Base-by-base conservation (phyloP, 2,113 vertebrate species). In the Siniperca knerii region DNA sequence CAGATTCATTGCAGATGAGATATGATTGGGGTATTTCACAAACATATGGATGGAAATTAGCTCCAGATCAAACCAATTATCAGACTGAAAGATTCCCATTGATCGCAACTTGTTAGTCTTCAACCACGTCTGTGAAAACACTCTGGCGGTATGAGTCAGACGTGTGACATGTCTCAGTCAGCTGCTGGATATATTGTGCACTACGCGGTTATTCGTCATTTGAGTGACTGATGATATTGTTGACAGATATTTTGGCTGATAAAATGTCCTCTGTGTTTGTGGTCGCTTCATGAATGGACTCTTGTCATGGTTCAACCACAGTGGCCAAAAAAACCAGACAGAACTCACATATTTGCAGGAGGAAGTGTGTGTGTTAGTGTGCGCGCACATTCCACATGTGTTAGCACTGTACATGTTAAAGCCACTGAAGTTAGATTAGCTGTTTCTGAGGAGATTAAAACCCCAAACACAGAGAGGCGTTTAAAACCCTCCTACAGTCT, bases 371-470 rank as follows among this genome's bases (percentile, higher is more conserved):
- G 44, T 67, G 44, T 72, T 58, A 69, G 78, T 73, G 73, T 78
- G 73, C 46, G 69, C 73, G 76, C 40, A 35, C 82, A 40, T 48
- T 21, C 1, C 23, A 25, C 12, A 16, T 60, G 23, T 33, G n/a
- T 75, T 75, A 76, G 71, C 60, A 76, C 54, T 77, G 74, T 70
- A 73, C 55, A 61, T 77, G 76, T 79, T 71, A 74, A 79, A 65
- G 54, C 76, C 81, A 81, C 8, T 84, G 75, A 80, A 85, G 81
- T 81, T 75, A 85, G 83, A 90, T 93, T 90, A 87, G 90, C 75
- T 81, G 60, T 84, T 86, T 90, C 70, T 75, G 84, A 84, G 65
- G 66, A 80, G 88, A 90, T 92, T 93, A 91, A 69, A 87, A 68
- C 46, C 62, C 44, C 81, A 76, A 86, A 91, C 86, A 87, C 77